Percentiles rank a stretch among this genome's conserved stretches.
These are phyloP conservation scores for Atherinomorus stipes DNA, from an alignment of 2,113 vertebrate species.

Conservation along the genomic window DNA sequence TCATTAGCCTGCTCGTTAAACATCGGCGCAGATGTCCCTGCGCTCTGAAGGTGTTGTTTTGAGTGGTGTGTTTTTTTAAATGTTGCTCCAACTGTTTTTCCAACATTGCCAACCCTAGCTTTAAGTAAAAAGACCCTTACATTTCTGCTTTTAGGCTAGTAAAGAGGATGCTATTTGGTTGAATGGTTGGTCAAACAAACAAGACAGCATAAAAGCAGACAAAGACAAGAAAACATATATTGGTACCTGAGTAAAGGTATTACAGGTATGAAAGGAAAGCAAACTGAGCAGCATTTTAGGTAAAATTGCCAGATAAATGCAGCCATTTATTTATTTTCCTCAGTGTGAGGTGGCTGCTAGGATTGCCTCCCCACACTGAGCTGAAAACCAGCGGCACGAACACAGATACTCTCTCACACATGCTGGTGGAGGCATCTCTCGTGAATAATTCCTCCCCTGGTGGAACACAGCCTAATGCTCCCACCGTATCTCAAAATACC, in stretches of 20 bases:
- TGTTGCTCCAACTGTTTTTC: too few species aligned
- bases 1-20: too few species aligned
- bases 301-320: neutral
- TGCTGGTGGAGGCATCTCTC: conserved; percentile 6
- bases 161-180: neutral
- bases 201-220: neutral
- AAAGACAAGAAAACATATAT: neutral
- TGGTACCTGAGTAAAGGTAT: neutral
- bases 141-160: neutral
- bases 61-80: too few species aligned
- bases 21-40: too few species aligned
- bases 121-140: too few species aligned
- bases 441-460: conserved; percentile 27
- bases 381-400: conserved; percentile 4
- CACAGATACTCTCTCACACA: conserved; percentile 7
- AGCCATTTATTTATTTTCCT: neutral
- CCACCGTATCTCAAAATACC: conserved; percentile 57
- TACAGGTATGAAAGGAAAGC: neutral
- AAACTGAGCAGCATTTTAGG: neutral
- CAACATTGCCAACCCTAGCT: too few species aligned
- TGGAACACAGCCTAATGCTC: conserved; percentile 47
- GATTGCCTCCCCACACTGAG: neutral
- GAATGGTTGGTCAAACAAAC: neutral
- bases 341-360: neutral
- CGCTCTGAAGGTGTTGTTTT: too few species aligned